These are phyloP conservation scores for Rafetus swinhoei DNA, from an alignment of 2,113 vertebrate genomes.

Conservation along the genomic window DNA sequence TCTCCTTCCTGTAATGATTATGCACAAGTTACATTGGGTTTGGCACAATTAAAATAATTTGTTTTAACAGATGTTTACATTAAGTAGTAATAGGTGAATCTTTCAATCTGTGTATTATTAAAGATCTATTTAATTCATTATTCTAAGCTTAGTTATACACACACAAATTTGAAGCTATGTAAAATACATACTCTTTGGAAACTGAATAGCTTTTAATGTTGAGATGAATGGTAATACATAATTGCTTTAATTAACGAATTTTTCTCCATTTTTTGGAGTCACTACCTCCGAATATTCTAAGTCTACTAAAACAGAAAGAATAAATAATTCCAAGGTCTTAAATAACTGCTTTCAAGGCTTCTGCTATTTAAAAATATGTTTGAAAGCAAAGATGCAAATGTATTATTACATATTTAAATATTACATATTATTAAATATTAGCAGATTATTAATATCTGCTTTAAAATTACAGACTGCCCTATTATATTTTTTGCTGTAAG, in stretches of 20 bases:
- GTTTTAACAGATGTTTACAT: background rate
- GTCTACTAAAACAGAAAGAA: background rate
- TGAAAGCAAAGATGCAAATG: background rate
- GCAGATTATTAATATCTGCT: background rate
- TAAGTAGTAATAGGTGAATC: background rate
- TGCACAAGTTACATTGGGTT: background rate
- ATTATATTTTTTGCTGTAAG: background rate
- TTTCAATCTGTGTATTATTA: background rate
- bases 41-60: background rate
- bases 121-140: background rate
- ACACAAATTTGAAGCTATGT: background rate
- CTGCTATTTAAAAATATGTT: background rate
- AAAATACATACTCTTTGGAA: background rate
- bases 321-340: background rate
- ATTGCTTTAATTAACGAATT: background rate
- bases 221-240: background rate
- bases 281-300: background rate
- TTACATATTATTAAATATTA: too few species aligned
- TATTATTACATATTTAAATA: background rate
- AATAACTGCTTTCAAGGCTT: background rate
- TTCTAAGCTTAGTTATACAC: background rate
- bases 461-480: background rate
- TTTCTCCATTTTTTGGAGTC: background rate
- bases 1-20: constrained; percentile 87
- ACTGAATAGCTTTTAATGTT: background rate